phyloP scores from a whole-genome alignment of 2,113 vertebrate genomes.

The Columba livia region DNA sequence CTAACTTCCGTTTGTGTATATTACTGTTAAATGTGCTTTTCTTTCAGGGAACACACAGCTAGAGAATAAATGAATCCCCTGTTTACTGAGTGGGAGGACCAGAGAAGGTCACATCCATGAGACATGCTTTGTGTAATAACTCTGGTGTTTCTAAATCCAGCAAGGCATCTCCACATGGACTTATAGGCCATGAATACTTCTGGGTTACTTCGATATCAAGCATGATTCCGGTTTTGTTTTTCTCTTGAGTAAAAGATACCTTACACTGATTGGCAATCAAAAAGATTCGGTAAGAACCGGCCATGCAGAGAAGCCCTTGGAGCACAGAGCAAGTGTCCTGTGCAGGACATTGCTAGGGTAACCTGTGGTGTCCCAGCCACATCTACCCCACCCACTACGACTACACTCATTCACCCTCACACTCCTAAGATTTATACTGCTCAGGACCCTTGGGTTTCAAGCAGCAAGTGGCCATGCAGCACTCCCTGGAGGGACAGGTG shows the following conservation, averaged over 20 bases:
- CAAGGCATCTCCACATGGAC: not conserved
- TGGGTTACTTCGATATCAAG: not conserved
- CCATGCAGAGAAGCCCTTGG: not conserved
- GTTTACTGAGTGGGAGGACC: not conserved
- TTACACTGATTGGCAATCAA: not conserved
- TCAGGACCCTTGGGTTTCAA: not conserved
- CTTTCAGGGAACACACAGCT: not conserved
- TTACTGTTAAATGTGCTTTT: not conserved
- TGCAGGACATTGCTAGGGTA: not conserved
- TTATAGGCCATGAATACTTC: not conserved
- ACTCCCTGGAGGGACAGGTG: not conserved
- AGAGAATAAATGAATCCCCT: not conserved
- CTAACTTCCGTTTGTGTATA: not conserved
- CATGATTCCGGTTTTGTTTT: not conserved
- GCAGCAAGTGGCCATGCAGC: not conserved
- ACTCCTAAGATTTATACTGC: not conserved
- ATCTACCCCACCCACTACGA: not conserved
- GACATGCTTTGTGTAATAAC: not conserved
- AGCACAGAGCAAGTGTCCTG: not conserved
- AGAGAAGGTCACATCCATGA: not conserved
- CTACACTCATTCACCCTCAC: not conserved
- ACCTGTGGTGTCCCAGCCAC: not conserved
- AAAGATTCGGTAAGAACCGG: not conserved
- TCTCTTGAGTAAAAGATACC: not conserved
- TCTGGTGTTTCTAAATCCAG: slow-evolving; percentile 6